These are phyloP conservation scores for Scophthalmus maximus DNA, from an alignment of 2,113 vertebrate genomes.

Conservation along the genomic window DNA sequence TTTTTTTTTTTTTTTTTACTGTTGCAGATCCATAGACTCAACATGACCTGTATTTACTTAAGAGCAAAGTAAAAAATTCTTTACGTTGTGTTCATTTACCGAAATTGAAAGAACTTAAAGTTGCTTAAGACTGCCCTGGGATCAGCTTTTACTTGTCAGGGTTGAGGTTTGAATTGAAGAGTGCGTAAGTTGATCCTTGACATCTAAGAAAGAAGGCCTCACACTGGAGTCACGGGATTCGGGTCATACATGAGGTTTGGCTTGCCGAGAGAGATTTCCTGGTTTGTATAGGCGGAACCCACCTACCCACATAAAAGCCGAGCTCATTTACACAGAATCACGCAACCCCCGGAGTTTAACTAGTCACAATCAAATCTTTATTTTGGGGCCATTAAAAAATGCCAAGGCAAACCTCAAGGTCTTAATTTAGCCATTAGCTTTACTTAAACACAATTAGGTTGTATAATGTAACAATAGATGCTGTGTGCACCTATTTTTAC, in stretches of 20 bases:
- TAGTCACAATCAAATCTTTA: constrained; percentile 45
- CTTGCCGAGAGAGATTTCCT: constrained; percentile 14
- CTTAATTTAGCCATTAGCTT: constrained; percentile 36
- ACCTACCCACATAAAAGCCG: constrained; percentile 40
- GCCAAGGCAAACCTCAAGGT: constrained; percentile 17
- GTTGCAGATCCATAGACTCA: too few species aligned
- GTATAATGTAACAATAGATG: constrained; percentile 31
- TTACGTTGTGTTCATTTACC: constrained; percentile 27
- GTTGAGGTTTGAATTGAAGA: constrained; percentile 23
- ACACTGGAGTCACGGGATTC: too few species aligned
- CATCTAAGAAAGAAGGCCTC: constrained; percentile 14
- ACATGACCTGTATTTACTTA: too few species aligned
- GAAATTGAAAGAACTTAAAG: not conserved
- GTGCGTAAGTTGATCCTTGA: constrained; percentile 6
- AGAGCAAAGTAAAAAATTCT: too few species aligned
- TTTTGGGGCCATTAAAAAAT: constrained; percentile 35
- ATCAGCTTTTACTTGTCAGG: constrained; percentile 25
- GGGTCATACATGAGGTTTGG: constrained; percentile 44
- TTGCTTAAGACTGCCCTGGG: not conserved
- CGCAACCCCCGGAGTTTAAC: constrained; percentile 32
- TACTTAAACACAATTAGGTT: constrained; percentile 31
- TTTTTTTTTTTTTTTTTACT: constrained; percentile 34
- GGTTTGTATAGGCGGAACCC: constrained; percentile 21
- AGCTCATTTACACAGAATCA: constrained; percentile 38
- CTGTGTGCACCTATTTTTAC: not conserved